Evolutionary conservation across 2,888 invertebrate genomes (phyloP), one percentile per base, ranked within the genome.

Genomic region (Pollenia angustigena): DNA sequence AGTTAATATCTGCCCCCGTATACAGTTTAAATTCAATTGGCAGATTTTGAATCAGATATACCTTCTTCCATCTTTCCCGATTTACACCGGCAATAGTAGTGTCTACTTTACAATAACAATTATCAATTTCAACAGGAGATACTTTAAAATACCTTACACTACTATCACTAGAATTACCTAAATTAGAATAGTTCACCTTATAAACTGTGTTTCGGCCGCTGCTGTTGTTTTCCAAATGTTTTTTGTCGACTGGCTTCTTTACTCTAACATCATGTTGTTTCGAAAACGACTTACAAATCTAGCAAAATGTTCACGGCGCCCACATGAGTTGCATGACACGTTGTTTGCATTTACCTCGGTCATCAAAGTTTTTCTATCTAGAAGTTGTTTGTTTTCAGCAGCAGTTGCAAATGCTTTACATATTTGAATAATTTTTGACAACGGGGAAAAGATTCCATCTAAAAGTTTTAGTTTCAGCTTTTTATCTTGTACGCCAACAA

Each of bases 401-500:
- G 87, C 78, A 32, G 81, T 54, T 75, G 82, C 86, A 56, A 58
- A 80, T n/a, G 71, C 69, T 86, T 86, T 86, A 42, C 72, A 80
- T 62, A 50, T 84, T 40, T 87, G 87, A 62, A 88, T 62, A 14
- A 88, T 78, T 32, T 81, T 75, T 50, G 66, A 9, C 44, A 88
- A 58, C 48, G 56, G n/a, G 10, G 88, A 84, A 72, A 88, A 81
- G 11, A 50, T 42, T 2, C 88, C 87, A 79, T 88, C 87, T 48
- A 87, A 64, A 12, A n/a, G n/a, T n/a, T n/a, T n/a, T n/a, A n/a
- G n/a, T n/a, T n/a, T n/a, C n/a, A n/a, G n/a, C n/a, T n/a, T 85
- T 62, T 89, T 89, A 42, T 88, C 86, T 40, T 69, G 50, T 4
- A 89, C 71, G 4, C 88, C 86, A 11, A 82, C 56, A 56, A n/a